Evolutionary conservation across 2,797 vertebrate genomes (phyloP), one percentile per base, ranked within the genome.

Genomic region (Helarctos malayanus): DNA sequence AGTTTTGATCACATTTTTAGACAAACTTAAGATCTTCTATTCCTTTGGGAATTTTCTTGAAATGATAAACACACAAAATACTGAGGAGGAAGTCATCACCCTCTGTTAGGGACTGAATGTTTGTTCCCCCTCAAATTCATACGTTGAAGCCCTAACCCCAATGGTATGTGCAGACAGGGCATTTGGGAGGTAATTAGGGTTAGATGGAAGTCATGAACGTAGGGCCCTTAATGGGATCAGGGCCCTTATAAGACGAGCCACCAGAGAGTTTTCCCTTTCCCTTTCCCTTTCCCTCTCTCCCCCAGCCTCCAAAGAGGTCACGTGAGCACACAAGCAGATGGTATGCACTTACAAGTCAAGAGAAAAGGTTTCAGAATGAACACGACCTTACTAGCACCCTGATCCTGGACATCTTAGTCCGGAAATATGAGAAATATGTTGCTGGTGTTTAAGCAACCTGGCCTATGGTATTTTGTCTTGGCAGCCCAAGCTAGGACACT

Each of bases 11-110:
- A 0, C 68, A 54, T 63, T 0, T 3, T 82, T 13, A 14, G 1
- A 0, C 41, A 15, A 11, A 27, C 25, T 5, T 11, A 88, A 59
- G 18, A 91, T 45, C 3, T 92, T 56, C 65, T 45, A 92, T 88
- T 95, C 65, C 93, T 92, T 45, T 63, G 38, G 18, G 41, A 83
- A 95, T 59, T 68, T 82, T n/a, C 59, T 83, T 75, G 59, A 88
- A 83, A 87, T 75, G 35, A n/a, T 35, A 65, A 73, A 92, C 92
- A 82, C 5, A 69, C 25, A 73, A 95, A 82, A 83, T 88, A 25
- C 14, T 49, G 25, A 75, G 25, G 18, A 68, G 41, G n/a, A 88
- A 82, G 3, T 69, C 25, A 68, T 32, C 65, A 56, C 35, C 7
- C 54, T 88, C 45, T 49, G 73, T 73, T 45, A 45, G 2, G 7